A percentile compares a stretch with the other conserved stretches of the same genome.
These are phyloP conservation scores for Trinorchestia longiramus DNA, from an alignment of 1,140 invertebrate genomes.

Conservation along the genomic window DNA sequence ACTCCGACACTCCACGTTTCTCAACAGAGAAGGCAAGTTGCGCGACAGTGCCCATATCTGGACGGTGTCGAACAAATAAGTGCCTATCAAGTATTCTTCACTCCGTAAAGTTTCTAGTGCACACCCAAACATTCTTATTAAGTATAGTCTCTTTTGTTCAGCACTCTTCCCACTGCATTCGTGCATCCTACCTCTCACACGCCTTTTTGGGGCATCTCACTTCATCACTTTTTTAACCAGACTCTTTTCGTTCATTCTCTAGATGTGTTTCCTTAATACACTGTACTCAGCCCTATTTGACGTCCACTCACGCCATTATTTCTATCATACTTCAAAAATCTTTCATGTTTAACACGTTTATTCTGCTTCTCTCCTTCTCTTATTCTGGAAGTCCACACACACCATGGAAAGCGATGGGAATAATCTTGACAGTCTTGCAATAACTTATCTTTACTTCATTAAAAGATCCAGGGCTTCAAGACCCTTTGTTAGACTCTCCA, in stretches of 20 bases:
- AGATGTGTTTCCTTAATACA: background rate
- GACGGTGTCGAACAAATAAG: background rate
- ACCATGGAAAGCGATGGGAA: background rate
- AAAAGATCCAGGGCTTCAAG: too few relatives aligned
- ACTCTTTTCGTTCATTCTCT: background rate
- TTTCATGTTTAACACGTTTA: background rate
- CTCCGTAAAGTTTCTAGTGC: background rate
- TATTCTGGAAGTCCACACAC: background rate
- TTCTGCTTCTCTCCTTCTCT: background rate
- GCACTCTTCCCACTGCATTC: background rate
- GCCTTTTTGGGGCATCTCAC: background rate
- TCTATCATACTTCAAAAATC: background rate
- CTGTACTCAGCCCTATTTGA: background rate
- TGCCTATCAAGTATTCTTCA: background rate
- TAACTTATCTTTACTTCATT: background rate
- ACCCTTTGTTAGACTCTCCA: background rate
- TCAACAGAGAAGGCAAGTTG: background rate
- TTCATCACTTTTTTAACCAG: background rate
- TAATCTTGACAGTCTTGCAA: background rate
- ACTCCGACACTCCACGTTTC: background rate
- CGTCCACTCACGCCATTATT: background rate
- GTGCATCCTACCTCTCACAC: background rate
- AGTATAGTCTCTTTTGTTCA: background rate
- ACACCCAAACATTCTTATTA: background rate
- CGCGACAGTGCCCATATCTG: background rate